These are phyloP conservation scores for Lerista edwardsae DNA, from an alignment of 2,797 vertebrate genomes.

Conservation along the genomic window DNA sequence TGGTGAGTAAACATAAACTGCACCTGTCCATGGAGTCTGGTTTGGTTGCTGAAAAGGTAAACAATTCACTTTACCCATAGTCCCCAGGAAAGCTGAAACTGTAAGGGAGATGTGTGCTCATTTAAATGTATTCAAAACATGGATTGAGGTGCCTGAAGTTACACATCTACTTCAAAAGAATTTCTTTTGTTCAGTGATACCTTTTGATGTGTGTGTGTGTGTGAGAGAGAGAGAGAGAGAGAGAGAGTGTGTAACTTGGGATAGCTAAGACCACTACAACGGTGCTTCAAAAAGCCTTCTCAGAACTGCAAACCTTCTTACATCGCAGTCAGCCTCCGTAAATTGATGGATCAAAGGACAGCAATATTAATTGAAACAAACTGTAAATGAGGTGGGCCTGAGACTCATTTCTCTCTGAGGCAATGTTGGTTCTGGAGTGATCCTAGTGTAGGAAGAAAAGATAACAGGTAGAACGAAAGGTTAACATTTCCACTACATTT, in stretches of 20 bases:
- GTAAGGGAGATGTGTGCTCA: background rate
- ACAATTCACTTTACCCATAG: background rate
- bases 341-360: background rate
- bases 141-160: background rate
- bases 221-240: no score
- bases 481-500: no score
- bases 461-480: background rate
- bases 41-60: slow-evolving; percentile 18
- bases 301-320: background rate
- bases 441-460: background rate
- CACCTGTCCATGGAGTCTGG: slow-evolving; percentile 13
- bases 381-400: background rate
- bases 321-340: background rate
- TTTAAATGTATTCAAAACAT: background rate
- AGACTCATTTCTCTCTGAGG: background rate
- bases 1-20: slow-evolving; percentile 26
- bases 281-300: background rate
- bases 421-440: background rate
- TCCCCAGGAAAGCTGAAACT: background rate
- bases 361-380: background rate
- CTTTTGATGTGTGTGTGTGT: no score
- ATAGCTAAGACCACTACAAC: no score
- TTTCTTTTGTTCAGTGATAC: background rate
- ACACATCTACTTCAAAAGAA: slow-evolving; percentile 7
- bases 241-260: background rate